Percentiles rank a stretch among this genome's conserved stretches.
Conservation (phyloP, 2,888 invertebrate genomes). For the Stramonita haemastoma region DNA sequence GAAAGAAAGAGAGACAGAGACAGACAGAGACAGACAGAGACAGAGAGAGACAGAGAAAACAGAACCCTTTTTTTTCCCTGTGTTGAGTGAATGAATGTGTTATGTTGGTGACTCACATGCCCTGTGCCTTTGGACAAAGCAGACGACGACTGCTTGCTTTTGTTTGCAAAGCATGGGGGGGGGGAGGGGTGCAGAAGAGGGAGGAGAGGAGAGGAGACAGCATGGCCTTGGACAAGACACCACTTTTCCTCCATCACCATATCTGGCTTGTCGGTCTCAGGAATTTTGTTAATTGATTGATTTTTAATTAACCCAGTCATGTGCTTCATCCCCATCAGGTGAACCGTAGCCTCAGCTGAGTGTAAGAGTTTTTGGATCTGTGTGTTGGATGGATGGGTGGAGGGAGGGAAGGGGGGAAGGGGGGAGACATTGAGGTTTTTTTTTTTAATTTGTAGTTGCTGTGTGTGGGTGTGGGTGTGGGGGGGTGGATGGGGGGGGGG, state of each 20-base stretch:
- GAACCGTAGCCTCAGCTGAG: neutral
- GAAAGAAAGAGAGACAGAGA: no score
- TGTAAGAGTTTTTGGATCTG: neutral
- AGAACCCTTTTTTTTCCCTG: no score
- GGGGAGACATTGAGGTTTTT: no score
- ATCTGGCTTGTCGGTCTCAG: conserved; percentile 27
- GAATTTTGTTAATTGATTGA: neutral
- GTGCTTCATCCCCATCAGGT: neutral
- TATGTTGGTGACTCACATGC: neutral
- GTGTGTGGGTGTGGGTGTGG: no score
- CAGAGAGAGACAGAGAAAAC: no score
- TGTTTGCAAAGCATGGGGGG: neutral
- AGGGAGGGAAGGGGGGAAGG: no score
- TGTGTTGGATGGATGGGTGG: conserved; percentile 6
- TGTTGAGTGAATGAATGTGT: neutral
- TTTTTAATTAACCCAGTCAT: neutral
- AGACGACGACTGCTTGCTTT: neutral
- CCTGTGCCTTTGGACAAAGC: conserved; percentile 26
- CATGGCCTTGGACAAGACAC: neutral
- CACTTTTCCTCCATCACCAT: conserved; percentile 1
- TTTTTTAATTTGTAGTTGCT: neutral
- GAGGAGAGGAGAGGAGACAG: no score
- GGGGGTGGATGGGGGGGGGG: no score
- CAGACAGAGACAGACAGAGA: no score
- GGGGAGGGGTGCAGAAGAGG: neutral